Percentiles rank a stretch among this genome's conserved stretches.
phyloP scores from a whole-genome alignment of 2,888 invertebrate species.

The Philaethria dido region DNA sequence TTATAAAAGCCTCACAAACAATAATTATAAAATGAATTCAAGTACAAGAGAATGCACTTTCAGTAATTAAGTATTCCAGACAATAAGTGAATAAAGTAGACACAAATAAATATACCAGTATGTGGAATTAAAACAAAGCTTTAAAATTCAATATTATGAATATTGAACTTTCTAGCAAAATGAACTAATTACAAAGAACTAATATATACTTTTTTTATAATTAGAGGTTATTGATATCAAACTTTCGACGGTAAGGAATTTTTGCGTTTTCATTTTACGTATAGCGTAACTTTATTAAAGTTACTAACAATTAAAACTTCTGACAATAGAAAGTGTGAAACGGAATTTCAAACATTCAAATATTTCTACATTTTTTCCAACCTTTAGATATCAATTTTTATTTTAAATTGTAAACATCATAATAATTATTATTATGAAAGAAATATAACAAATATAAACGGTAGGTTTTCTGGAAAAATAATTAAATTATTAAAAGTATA shows the following conservation, averaged over 20 bases:
- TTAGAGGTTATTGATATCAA: background rate
- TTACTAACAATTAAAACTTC: conserved; percentile 15
- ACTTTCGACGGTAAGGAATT: background rate
- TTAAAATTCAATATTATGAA: too few species aligned
- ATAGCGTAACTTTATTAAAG: conserved; percentile 11
- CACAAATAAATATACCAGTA: background rate
- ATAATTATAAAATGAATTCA: too few species aligned
- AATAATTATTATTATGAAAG: too few species aligned
- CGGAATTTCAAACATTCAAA: conserved; percentile 9
- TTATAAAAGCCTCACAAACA: too few species aligned
- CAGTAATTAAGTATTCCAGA: conserved; percentile 7
- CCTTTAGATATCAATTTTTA: background rate
- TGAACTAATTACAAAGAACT: background rate
- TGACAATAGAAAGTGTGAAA: background rate
- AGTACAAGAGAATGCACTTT: conserved; percentile 12
- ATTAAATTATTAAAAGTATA: too few species aligned
- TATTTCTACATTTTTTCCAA: background rate
- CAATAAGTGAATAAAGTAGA: background rate
- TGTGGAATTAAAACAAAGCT: background rate
- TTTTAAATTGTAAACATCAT: too few species aligned
- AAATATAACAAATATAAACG: too few species aligned
- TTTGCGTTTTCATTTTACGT: conserved; percentile 2
- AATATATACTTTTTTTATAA: background rate
- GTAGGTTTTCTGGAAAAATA: too few species aligned
- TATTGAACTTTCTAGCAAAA: conserved; percentile 1